Conservation (phyloP, 2,888 invertebrate species). For the Zonitis immaculata region DNA sequence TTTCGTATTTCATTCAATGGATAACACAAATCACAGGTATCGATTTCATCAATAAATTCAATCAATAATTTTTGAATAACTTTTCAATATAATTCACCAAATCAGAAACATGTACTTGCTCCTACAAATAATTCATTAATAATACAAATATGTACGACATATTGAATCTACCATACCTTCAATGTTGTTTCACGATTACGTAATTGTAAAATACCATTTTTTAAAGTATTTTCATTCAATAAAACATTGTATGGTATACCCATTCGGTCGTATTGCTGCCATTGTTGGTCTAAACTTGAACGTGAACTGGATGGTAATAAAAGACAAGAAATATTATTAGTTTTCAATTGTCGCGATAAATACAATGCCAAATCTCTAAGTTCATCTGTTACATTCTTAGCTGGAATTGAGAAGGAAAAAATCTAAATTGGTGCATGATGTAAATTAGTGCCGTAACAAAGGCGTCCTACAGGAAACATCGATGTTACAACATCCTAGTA, state of each 20-base stretch:
- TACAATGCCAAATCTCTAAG: slow-evolving; percentile 54
- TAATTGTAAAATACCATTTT: slow-evolving; percentile 64
- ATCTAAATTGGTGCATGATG: no score
- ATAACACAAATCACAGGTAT: neutral
- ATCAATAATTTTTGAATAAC: slow-evolving; percentile 51
- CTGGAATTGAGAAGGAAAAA: no score
- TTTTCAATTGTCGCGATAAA: slow-evolving; percentile 53
- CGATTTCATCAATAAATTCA: no score
- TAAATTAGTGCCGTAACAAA: no score
- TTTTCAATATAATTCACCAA: slow-evolving; percentile 57
- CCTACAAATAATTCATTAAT: slow-evolving; percentile 49
- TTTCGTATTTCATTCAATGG: neutral
- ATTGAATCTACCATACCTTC: slow-evolving; percentile 56
- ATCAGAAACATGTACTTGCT: slow-evolving; percentile 65
- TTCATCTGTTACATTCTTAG: slow-evolving; percentile 41
- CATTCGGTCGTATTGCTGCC: slow-evolving; percentile 54
- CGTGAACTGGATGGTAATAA: slow-evolving; percentile 41
- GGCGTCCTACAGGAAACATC: no score
- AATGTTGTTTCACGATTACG: slow-evolving; percentile 64
- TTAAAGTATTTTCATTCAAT: slow-evolving; percentile 63
- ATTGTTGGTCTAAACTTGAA: slow-evolving; percentile 46
- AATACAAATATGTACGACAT: neutral
- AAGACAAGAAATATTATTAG: slow-evolving; percentile 46
- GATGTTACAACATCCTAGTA: no score
- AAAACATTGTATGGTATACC: slow-evolving; percentile 72